A percentile compares a stretch with the other conserved stretches of the same genome.
Evolutionary conservation across 1,140 invertebrate species (phyloP).

Genomic region (Drosophila suzukii): DNA sequence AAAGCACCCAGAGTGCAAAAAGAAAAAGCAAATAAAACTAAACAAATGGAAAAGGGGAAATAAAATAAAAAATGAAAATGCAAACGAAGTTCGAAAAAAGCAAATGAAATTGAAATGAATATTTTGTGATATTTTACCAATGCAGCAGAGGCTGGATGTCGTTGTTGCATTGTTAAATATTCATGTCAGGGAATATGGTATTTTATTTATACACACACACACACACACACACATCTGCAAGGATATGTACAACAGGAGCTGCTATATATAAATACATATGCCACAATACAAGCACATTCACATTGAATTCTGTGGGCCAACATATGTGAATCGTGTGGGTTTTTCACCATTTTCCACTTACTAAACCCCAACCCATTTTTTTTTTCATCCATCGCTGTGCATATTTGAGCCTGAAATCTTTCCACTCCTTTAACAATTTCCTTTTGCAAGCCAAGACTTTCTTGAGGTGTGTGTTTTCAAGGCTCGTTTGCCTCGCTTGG

Average conservation of each 20-base stretch:
- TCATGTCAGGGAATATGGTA: slow-evolving; percentile 51
- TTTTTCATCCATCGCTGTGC: slow-evolving; percentile 39
- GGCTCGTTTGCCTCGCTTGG: slow-evolving; percentile 41
- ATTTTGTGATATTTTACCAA: slow-evolving; percentile 72
- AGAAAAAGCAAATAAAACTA: slow-evolving; percentile 40
- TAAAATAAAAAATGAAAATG: slow-evolving; percentile 35
- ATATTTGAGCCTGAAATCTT: slow-evolving; percentile 60
- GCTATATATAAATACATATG: slow-evolving; percentile 10
- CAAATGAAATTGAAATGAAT: slow-evolving; percentile 79
- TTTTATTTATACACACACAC: slow-evolving; percentile 34
- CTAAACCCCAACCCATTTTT: background rate
- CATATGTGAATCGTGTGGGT: slow-evolving; percentile 12
- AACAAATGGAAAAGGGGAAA: slow-evolving; percentile 33
- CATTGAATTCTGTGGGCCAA: slow-evolving; percentile 36
- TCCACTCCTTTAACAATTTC: slow-evolving; percentile 26
- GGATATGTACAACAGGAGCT: slow-evolving; percentile 1
- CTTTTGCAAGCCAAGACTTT: background rate
- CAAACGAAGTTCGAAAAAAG: slow-evolving; percentile 38
- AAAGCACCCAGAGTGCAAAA: background rate
- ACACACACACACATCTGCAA: background rate
- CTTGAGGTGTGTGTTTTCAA: slow-evolving; percentile 52
- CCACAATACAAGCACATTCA: background rate
- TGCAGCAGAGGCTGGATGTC: slow-evolving; percentile 34
- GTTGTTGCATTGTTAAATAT: slow-evolving; percentile 67
- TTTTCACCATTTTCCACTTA: slow-evolving; percentile 4